Evolutionary conservation across 2,797 vertebrate genomes (phyloP).

Genomic region (Alauda arvensis): DNA sequence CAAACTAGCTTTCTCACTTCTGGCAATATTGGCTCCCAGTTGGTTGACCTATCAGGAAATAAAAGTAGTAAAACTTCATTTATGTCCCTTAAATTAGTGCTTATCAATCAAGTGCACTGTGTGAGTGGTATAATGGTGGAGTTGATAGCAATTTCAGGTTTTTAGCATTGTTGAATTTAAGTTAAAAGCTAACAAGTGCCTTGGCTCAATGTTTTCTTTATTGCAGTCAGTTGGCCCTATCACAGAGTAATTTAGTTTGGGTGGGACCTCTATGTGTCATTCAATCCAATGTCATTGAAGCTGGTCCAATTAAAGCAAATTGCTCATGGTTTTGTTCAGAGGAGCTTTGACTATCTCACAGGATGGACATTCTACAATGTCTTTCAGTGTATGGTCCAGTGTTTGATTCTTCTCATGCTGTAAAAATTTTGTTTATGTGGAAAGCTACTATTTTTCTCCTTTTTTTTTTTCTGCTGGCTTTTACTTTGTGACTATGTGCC

Average conservation of each 20-base stretch:
- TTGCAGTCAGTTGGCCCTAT: neutral
- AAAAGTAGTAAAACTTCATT: neutral
- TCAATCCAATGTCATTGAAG: neutral
- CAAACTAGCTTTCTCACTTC: neutral
- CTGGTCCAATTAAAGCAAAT: neutral
- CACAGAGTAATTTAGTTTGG: neutral
- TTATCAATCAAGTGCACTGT: neutral
- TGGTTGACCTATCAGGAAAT: neutral
- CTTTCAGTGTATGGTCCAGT: neutral
- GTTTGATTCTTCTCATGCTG: neutral
- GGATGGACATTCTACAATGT: neutral
- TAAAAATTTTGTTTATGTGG: neutral
- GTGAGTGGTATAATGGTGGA: neutral
- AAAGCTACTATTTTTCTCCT: neutral
- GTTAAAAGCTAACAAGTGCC: neutral
- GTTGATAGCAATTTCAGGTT: neutral
- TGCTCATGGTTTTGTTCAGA: neutral
- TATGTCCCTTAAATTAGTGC: neutral
- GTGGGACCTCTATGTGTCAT: neutral
- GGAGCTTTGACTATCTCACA: neutral
- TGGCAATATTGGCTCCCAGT: neutral
- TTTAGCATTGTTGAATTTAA: neutral
- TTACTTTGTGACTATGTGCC: neutral
- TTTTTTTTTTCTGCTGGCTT: neutral
- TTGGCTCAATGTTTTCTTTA: neutral